A percentile compares a stretch with the other conserved stretches of the same genome.
Conservation (phyloP, 2,113 vertebrate species). For the Bufo gargarizans region DNA sequence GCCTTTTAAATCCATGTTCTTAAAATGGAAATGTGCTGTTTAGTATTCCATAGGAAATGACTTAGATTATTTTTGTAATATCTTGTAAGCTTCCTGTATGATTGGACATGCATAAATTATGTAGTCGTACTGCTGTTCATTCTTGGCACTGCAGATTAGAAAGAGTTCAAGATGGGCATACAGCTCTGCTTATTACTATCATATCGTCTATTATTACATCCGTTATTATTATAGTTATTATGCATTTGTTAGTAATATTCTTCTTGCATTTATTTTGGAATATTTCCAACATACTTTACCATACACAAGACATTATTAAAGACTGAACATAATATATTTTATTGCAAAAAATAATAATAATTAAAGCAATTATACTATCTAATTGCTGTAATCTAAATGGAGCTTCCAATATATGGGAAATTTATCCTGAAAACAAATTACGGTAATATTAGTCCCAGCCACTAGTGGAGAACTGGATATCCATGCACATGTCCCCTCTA, state of each 20-base stretch:
- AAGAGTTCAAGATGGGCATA: not conserved
- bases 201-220: not conserved
- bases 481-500: no score
- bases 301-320: no score
- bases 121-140: constrained; percentile 1
- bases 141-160: not conserved
- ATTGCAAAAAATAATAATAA: not conserved
- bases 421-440: no score
- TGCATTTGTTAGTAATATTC: no score
- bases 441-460: no score
- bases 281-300: no score
- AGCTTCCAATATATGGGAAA: not conserved
- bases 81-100: constrained; percentile 37
- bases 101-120: constrained; percentile 28
- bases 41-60: constrained; percentile 27
- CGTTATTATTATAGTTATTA: not conserved
- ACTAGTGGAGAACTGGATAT: no score
- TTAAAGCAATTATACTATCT: not conserved
- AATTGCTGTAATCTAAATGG: not conserved
- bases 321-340: not conserved
- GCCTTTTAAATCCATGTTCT: constrained; percentile 28
- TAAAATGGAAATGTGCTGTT: constrained; percentile 32
- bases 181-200: not conserved
- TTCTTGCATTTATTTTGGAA: no score
- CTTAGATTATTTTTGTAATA: constrained; percentile 33